A percentile compares a stretch with the other conserved stretches of the same genome.
These are phyloP conservation scores for Micoletzkya japonica DNA, from an alignment of 2,888 invertebrate genomes.

Conservation along the genomic window DNA sequence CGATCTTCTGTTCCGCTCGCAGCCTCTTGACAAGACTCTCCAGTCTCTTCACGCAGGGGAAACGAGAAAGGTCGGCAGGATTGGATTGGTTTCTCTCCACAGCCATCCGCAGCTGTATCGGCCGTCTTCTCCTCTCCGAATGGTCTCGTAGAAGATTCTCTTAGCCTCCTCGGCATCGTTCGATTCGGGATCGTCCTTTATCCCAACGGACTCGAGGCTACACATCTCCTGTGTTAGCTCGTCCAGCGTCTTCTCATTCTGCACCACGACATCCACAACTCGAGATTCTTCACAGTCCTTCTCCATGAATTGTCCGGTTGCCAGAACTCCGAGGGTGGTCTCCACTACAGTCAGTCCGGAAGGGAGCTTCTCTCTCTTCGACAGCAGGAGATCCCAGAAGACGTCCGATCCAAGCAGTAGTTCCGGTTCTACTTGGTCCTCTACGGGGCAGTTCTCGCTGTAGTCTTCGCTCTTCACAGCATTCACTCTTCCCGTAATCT, in stretches of 20 bases:
- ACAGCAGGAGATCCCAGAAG: not conserved
- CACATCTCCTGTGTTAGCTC: not conserved
- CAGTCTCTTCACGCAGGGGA: not conserved
- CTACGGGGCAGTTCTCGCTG: not conserved
- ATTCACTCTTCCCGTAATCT: not conserved
- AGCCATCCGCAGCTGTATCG: slow-evolving; percentile 22
- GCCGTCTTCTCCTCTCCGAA: slow-evolving; percentile 26
- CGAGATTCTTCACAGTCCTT: not conserved
- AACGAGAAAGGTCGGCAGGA: slow-evolving; percentile 8
- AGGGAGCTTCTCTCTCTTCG: not conserved
- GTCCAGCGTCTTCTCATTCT: not conserved
- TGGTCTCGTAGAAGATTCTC: slow-evolving; percentile 23
- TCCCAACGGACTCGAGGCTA: slow-evolving; percentile 19
- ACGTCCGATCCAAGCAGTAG: slow-evolving; percentile 3
- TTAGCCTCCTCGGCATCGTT: slow-evolving; percentile 27
- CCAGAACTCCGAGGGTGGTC: slow-evolving; percentile 6
- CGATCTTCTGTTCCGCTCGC: not conserved
- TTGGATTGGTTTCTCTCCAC: not conserved
- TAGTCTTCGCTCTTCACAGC: not conserved
- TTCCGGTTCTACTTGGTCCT: not conserved
- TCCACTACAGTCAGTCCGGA: slow-evolving; percentile 1
- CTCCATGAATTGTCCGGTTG: not conserved
- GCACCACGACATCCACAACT: not conserved
- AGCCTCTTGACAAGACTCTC: not conserved
- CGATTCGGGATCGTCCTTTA: slow-evolving; percentile 15